phyloP scores from a whole-genome alignment of 1,140 invertebrate genomes.

The Drosophila littoralis region DNA sequence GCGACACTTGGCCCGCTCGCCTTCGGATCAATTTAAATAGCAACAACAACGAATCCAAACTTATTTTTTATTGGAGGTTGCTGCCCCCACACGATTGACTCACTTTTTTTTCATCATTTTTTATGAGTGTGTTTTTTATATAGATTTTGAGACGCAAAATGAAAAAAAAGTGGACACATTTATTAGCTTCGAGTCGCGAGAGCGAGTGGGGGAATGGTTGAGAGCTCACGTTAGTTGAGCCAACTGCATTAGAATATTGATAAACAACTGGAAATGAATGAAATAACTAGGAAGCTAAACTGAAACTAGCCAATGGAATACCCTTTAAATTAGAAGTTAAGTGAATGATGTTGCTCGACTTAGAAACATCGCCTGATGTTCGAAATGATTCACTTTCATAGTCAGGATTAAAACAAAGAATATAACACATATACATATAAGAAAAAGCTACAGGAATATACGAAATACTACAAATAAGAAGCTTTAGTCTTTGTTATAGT shows the following conservation, averaged over 20 bases:
- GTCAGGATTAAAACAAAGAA: no score
- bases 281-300: not conserved
- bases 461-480: no score
- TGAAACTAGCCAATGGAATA: not conserved
- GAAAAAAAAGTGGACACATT: conserved; percentile 39
- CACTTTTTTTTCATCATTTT: conserved; percentile 12
- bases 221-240: conserved; percentile 6
- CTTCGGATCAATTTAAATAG: conserved; percentile 43
- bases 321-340: not conserved
- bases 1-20: conserved; percentile 21
- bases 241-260: conserved; percentile 12
- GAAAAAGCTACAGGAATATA: no score
- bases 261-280: not conserved
- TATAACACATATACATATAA: no score
- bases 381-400: no score
- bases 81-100: conserved; percentile 65
- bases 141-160: not conserved
- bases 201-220: not conserved
- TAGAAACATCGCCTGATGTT: no score
- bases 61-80: conserved; percentile 72
- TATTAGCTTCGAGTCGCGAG: conserved; percentile 50
- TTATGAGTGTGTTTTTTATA: not conserved
- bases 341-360: no score
- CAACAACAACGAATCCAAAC: conserved; percentile 14
- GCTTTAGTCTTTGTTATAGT: no score